A percentile compares a stretch with the other conserved stretches of the same genome.
Evolutionary conservation across 1,140 invertebrate genomes (phyloP).

Genomic region (Papilio glaucus): DNA sequence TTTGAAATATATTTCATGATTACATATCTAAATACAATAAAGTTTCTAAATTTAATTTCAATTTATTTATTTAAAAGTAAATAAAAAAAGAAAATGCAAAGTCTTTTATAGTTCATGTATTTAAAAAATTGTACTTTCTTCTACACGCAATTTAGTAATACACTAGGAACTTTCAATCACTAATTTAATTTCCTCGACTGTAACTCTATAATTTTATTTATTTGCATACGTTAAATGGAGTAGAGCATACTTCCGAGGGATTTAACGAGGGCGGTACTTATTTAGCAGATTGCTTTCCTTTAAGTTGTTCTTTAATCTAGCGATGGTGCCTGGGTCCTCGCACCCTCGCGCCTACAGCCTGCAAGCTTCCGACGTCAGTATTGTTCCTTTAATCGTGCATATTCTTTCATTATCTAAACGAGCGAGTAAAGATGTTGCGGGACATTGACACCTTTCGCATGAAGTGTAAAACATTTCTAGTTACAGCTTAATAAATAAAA

Average conservation of each 20-base stretch:
- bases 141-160: too few relatives aligned
- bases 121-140: too few relatives aligned
- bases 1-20: too few relatives aligned
- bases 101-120: too few relatives aligned
- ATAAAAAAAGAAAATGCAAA: too few relatives aligned
- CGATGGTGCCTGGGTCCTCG: slow-evolving; percentile 54
- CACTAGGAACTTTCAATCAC: too few relatives aligned
- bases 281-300: slow-evolving; percentile 84
- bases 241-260: slow-evolving; percentile 58
- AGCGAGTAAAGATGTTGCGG: slow-evolving; percentile 6
- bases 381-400: slow-evolving; percentile 42
- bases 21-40: too few relatives aligned
- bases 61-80: too few relatives aligned
- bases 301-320: slow-evolving; percentile 84
- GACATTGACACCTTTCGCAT: neutral
- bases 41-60: too few relatives aligned
- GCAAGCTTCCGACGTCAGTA: slow-evolving; percentile 34
- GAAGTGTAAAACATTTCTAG: neutral
- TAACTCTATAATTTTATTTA: too few relatives aligned
- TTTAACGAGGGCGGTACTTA: slow-evolving; percentile 65
- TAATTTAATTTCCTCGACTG: too few relatives aligned
- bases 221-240: slow-evolving; percentile 34
- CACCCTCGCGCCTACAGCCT: slow-evolving; percentile 47
- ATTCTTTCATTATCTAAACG: slow-evolving; percentile 13
- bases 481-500: slow-evolving; percentile 1